Conservation (phyloP, 2,113 vertebrate genomes). For the Aptenodytes patagonicus region DNA sequence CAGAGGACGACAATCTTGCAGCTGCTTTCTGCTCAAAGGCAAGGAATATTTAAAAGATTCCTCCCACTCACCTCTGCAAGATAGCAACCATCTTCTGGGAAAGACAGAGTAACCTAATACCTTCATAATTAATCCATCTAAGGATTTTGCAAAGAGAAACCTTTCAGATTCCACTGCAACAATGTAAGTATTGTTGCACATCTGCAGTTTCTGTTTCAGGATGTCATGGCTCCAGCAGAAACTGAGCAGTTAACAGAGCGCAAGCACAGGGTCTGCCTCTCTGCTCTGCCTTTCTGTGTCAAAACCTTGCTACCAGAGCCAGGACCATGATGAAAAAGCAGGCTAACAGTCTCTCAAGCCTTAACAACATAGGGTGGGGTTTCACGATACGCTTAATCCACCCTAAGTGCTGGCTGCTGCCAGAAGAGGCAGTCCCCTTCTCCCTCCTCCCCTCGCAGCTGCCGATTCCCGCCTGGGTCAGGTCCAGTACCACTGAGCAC, state of each 20-base stretch:
- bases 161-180: not conserved
- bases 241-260: not conserved
- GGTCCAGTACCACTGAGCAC: not conserved
- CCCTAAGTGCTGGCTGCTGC: not conserved
- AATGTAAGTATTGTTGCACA: rapidly evolving
- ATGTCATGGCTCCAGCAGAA: not conserved
- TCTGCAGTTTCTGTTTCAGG: not conserved
- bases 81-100: not conserved
- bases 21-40: not conserved
- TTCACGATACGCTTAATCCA: not conserved
- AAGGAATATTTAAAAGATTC: not conserved
- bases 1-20: not conserved
- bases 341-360: not conserved
- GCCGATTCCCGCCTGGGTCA: rapidly evolving
- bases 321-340: not conserved
- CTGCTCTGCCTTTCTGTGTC: not conserved
- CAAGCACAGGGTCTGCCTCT: not conserved
- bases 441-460: not conserved
- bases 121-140: not conserved
- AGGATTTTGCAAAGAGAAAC: not conserved
- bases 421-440: not conserved
- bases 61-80: not conserved
- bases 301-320: not conserved
- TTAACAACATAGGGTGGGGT: not conserved
- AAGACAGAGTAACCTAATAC: not conserved